Evolutionary conservation across 2,113 vertebrate genomes (phyloP), one percentile per base, ranked within the genome.

Genomic region (Charadrius vociferus): DNA sequence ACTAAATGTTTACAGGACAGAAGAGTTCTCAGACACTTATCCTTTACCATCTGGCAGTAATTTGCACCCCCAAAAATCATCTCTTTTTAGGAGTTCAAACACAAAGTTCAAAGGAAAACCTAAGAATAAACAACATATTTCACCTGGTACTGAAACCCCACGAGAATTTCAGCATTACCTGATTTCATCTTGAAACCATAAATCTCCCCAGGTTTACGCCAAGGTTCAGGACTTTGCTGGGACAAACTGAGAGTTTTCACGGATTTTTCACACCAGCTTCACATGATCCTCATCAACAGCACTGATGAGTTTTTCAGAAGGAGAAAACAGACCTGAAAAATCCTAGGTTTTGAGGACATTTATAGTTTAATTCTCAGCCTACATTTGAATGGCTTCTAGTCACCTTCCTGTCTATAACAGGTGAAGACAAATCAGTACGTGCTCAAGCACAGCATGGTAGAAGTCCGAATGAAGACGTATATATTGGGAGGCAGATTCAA

Each of bases 141-240:
- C 95, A 95, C 90, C 88, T 92, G 83, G 75, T 84, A 78, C 72
- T 84, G 95, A 91, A 96, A 86, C 23, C 88, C 52, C 70, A 16
- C 9, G 80, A 93, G 94, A 88, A 90, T 88, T 93, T 87, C 82
- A 84, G 78, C 36, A 26, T 87, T 93, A 91, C 92, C 89, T 75
- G 77, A 75, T 94, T 91, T 95, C 88, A 79, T 95, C 95, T 91
- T 91, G 94, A 97, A 95, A 52, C 79, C 77, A 97, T 97, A 85
- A 95, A 95, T 97, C 86, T 95, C 58, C 52, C 32, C 49, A 56
- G 32, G 30, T 85, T 94, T 94, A 88, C 61, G 89, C 52, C 49
- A 61, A 72, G 20, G 65, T 56, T 91, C 77, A 85, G 61, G 39
- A 63, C 52, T 91, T 89, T 17, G 2, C 36, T 89, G 59, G 49